These are phyloP conservation scores for Callopanchax toddi DNA, from an alignment of 2,113 vertebrate species.

Conservation along the genomic window DNA sequence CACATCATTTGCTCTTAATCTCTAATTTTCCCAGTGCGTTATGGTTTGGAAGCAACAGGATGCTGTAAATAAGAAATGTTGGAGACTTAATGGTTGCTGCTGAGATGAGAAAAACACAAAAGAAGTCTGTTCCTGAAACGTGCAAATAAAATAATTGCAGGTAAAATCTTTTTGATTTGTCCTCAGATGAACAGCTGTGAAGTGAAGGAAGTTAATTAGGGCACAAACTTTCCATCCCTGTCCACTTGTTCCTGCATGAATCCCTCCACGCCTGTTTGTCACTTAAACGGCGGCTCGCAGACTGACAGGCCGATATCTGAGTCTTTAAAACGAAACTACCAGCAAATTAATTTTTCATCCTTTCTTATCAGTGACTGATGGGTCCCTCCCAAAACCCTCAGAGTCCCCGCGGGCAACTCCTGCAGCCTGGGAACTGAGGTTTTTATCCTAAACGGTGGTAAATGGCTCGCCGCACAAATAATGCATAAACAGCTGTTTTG, in stretches of 20 bases:
- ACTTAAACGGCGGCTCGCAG: conserved; percentile 61
- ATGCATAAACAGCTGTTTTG: conserved; percentile 89
- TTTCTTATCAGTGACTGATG: conserved; percentile 79
- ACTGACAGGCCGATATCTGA: conserved; percentile 75
- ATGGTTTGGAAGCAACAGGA: no score
- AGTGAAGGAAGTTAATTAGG: neutral
- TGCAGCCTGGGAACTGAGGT: conserved; percentile 69
- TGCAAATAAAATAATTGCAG: no score
- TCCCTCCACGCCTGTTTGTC: conserved; percentile 73
- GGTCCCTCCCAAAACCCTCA: conserved; percentile 54
- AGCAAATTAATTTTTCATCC: conserved; percentile 82
- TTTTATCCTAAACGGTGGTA: conserved; percentile 81
- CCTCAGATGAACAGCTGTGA: no score
- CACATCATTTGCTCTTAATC: no score
- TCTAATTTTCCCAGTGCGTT: no score
- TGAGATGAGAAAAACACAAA: no score
- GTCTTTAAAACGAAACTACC: conserved; percentile 74
- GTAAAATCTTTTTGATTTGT: no score
- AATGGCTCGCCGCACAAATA: conserved; percentile 85
- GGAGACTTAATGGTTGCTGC: no score
- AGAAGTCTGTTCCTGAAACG: no score
- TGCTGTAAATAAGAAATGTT: no score
- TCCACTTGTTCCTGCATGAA: conserved; percentile 14
- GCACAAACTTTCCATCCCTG: conserved; percentile 7
- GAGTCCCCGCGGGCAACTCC: conserved; percentile 72